Base-by-base conservation (phyloP, 2,797 vertebrate genomes). In the Pteropus rufus region DNA sequence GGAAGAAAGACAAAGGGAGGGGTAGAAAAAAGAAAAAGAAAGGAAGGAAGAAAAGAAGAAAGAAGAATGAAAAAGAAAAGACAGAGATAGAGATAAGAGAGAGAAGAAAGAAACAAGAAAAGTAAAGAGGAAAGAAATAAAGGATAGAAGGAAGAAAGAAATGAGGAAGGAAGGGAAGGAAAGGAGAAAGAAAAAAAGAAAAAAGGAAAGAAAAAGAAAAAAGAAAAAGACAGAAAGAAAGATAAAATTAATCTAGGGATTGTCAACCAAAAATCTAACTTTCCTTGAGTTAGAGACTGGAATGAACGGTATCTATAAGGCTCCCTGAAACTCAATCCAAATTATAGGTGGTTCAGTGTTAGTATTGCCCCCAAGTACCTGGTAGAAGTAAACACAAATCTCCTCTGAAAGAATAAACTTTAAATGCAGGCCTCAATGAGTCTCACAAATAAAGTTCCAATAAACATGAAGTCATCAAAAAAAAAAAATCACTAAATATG, bases 1-100 rank as follows among this genome's bases (percentile, higher is more conserved):
- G 1, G 6, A 41, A 15, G 16, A 62, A 7, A 11, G 2, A 19
- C 7, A 14, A 1, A 36, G 16, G 29, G 18, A 34, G 8, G 10
- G 23, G 26, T 11, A 29, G 21, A 5, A 12, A 52, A 5, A 5
- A 14, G 24, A 5, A 8, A 15, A 7, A 5, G 7, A 9, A 23
- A 26, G 8, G 8, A 16, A 62, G 3, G 3, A 31, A 60, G 1
- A 9, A 7, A 49, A 7, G 31, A 49, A 10, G 23, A 7, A 36
- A 24, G 12, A 9, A 29, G 58, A 60, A 24, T 26, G 10, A 29
- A 29, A 29, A 24, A 11, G 24, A 60, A 29, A 12, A 65, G 3
- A 10, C 4, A 11, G 3, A 24, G 7, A 18, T 24, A 12, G 26
- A 56, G 5, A 56, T 21, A 56, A 36, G 2, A 7, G n/a, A 60